A percentile compares a stretch with the other conserved stretches of the same genome.
phyloP scores from a whole-genome alignment of 1,140 invertebrate genomes.

The Megathymus violae region DNA sequence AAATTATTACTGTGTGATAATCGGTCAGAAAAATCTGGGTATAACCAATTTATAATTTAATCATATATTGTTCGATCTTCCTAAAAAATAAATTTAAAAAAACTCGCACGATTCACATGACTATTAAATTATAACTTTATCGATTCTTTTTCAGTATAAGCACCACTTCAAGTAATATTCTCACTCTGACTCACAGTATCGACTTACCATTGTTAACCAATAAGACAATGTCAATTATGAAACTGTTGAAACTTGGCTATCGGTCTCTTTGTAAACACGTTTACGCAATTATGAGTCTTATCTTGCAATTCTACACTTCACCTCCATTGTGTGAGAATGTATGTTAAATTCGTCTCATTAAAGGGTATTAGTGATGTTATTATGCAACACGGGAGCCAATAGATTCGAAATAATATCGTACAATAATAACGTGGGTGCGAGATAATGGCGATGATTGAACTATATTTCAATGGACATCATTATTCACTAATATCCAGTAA shows the following conservation, averaged over 20 bases:
- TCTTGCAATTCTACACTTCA: conserved; percentile 8
- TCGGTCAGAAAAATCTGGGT: too few species aligned
- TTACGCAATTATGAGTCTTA: conserved; percentile 10
- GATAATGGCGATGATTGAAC: neutral
- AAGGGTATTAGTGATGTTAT: conserved; percentile 15
- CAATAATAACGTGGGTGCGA: conserved; percentile 1
- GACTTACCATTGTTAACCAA: conserved; percentile 25
- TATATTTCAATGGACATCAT: conserved; percentile 6
- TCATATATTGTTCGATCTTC: too few species aligned
- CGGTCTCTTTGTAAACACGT: conserved; percentile 18
- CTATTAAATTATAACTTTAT: too few species aligned
- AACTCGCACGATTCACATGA: too few species aligned
- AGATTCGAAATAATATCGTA: conserved; percentile 5
- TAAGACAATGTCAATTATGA: conserved; percentile 26
- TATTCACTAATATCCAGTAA: too few species aligned
- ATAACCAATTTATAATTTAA: too few species aligned
- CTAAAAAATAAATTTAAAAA: too few species aligned
- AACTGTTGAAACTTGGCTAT: conserved; percentile 21
- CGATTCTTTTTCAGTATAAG: neutral
- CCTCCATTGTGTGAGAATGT: conserved; percentile 1
- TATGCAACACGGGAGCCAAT: conserved; percentile 2
- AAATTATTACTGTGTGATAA: too few species aligned
- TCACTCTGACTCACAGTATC: conserved; percentile 11
- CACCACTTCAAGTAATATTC: conserved; percentile 13
- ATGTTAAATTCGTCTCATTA: neutral